phyloP scores from a whole-genome alignment of 2,888 invertebrate genomes.

The Arge pagana region DNA sequence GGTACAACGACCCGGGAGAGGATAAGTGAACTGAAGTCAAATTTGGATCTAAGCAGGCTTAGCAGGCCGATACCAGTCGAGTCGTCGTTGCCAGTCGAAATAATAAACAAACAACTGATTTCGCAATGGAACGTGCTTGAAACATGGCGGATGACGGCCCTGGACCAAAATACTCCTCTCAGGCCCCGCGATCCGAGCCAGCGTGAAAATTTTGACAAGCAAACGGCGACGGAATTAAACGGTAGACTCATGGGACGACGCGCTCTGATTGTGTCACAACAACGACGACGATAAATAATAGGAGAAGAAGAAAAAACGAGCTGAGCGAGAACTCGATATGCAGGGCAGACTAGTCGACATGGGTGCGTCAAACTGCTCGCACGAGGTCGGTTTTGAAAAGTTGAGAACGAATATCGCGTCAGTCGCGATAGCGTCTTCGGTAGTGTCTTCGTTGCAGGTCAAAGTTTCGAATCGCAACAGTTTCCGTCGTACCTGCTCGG shows the following conservation, averaged over 20 bases:
- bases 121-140: conserved; percentile 42
- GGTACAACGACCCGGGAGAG: neutral
- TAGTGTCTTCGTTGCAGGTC: too few species aligned
- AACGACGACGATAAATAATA: neutral
- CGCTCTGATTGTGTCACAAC: too few species aligned
- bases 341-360: too few species aligned
- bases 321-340: too few species aligned
- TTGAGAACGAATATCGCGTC: too few species aligned
- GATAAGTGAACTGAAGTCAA: neutral
- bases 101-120: conserved; percentile 42
- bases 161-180: conserved; percentile 30
- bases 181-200: neutral
- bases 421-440: too few species aligned
- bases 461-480: too few species aligned
- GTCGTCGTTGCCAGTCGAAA: neutral
- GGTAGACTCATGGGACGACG: neutral
- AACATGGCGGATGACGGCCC: conserved; percentile 35
- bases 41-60: neutral
- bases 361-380: too few species aligned
- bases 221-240: neutral
- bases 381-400: too few species aligned
- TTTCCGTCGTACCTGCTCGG: too few species aligned
- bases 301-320: too few species aligned
- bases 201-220: conserved; percentile 3
- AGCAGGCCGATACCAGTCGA: neutral